Evolutionary conservation across 2,113 vertebrate species (phyloP), one percentile per base, ranked within the genome.

Genomic region (Osmerus eperlanus): DNA sequence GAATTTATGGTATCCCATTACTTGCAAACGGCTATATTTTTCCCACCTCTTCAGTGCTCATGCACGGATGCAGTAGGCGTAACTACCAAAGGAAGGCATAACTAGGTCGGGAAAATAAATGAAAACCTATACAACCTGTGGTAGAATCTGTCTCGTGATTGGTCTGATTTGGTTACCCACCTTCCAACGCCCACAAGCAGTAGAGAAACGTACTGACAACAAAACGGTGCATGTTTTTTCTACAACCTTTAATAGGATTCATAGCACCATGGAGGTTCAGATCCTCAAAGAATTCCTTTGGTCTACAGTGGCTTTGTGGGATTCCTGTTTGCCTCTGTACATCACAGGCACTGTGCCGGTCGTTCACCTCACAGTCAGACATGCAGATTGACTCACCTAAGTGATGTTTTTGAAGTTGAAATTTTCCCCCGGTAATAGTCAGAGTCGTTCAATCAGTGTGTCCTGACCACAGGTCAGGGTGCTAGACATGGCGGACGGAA

Each of bases 1-100:
- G 61, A 73, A 81, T 86, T 82, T 76, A 86, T 81, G 63, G 67
- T 12, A 63, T 60, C 4, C 52, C 63, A 12, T 83, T 86, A 70
- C 78, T 80, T 64, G 72, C 79, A 65, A 78, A 77, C 18, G 15
- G 53, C 70, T 80, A 61, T 74, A 66, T 83, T 73, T 74, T 32
- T 12, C 41, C 29, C 62, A 25, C 56, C 47, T 73, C 52, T 54
- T 12, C 41, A 54, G 80, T 53, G 14, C 29, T 55, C 11, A 54
- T 65, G 51, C 67, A 29, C 19, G 53, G 53, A 23, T 66, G 14
- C 68, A 56, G 53, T 36, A 60, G 60, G 18, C 0, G 36, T 13
- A 66, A 52, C 25, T 54, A n/a, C 68, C 73, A 79, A 64, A 41
- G 19, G 18, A 52, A 67, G 65, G 15, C 59, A 60, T n/a, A 36